Percentiles rank a stretch among this genome's conserved stretches.
phyloP scores from a whole-genome alignment of 2,888 invertebrate genomes.

The Ctena decussata region DNA sequence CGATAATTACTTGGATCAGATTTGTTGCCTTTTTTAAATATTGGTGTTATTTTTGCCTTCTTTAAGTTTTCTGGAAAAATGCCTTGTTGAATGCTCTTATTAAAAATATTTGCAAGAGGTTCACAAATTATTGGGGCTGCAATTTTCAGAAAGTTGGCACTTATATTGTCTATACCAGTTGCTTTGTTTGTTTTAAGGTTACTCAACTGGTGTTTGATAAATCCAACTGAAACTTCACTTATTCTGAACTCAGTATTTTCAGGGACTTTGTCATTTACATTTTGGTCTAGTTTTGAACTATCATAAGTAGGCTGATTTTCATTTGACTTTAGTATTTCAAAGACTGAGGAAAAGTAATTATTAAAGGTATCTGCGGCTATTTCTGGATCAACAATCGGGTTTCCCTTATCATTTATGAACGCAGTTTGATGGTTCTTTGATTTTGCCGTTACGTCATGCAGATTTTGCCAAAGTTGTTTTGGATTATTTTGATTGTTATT shows the following conservation, averaged over 20 bases:
- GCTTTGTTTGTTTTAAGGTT: neutral
- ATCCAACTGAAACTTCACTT: neutral
- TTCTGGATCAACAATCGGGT: neutral
- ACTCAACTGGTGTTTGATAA: neutral
- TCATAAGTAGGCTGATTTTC: neutral
- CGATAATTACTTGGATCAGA: neutral
- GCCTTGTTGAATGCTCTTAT: neutral
- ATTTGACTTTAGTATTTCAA: neutral
- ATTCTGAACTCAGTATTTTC: neutral
- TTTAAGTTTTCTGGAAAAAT: neutral
- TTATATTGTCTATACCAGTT: neutral
- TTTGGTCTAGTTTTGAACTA: no score
- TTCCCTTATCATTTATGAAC: neutral
- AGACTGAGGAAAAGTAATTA: neutral
- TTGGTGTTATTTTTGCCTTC: neutral
- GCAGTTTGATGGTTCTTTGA: neutral
- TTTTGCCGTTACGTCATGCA: neutral
- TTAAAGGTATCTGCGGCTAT: neutral
- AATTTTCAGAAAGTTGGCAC: neutral
- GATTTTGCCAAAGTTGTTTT: neutral
- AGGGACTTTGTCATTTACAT: neutral
- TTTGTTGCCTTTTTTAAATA: neutral
- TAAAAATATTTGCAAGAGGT: neutral
- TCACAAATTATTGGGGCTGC: neutral
- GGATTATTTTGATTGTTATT: no score